Percentiles rank a stretch among this genome's conserved stretches.
phyloP scores from a whole-genome alignment of 2,797 vertebrate genomes.

The Pangasius djambal region DNA sequence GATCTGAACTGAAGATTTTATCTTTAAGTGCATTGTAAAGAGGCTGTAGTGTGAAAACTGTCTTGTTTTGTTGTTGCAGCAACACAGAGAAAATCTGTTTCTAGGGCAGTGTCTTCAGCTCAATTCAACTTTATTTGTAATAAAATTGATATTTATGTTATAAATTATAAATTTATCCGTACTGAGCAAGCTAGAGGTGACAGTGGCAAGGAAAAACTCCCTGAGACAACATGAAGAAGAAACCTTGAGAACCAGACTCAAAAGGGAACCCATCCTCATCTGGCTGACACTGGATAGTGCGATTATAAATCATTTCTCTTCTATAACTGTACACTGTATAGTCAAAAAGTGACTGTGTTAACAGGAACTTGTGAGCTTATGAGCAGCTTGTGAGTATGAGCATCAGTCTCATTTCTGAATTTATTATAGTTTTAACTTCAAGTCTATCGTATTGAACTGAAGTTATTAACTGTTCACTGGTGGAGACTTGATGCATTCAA shows the following conservation, averaged over 20 bases:
- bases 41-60: neutral
- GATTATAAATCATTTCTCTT: neutral
- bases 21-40: neutral
- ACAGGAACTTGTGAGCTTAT: neutral
- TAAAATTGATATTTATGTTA: neutral
- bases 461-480: no score
- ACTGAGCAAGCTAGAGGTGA: neutral
- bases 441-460: no score
- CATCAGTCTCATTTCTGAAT: no score
- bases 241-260: neutral
- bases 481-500: no score
- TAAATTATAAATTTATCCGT: neutral
- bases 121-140: neutral
- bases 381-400: no score
- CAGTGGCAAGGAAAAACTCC: neutral
- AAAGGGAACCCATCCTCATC: neutral
- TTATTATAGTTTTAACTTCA: no score
- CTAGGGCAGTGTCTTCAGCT: neutral
- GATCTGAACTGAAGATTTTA: slow-evolving; percentile 16
- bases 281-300: neutral
- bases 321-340: neutral
- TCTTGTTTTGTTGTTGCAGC: neutral
- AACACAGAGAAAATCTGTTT: neutral
- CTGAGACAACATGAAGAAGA: neutral
- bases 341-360: neutral